These are phyloP conservation scores for Amblyraja radiata DNA, from an alignment of 2,797 vertebrate genomes.

Conservation along the genomic window DNA sequence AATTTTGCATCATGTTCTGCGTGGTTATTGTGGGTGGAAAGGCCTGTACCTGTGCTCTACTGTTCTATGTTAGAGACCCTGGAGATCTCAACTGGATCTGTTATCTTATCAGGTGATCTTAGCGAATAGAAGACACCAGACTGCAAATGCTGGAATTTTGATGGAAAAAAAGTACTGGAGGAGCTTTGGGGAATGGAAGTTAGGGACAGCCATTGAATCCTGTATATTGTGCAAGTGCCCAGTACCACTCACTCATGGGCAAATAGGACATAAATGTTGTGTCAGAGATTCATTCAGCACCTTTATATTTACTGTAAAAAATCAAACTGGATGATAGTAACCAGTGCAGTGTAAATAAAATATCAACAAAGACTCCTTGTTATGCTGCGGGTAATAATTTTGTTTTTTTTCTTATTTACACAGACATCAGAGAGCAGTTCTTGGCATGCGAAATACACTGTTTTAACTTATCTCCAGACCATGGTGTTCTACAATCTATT, in stretches of 20 bases:
- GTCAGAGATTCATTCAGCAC: neutral
- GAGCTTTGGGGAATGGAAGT: no score
- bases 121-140: no score
- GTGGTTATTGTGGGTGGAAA: no score
- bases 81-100: no score
- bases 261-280: neutral
- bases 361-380: neutral
- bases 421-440: constrained; percentile 90
- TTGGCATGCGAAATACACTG: constrained; percentile 91
- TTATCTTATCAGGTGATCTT: no score
- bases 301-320: neutral
- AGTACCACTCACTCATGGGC: neutral
- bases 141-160: no score
- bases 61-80: no score
- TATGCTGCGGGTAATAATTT: neutral
- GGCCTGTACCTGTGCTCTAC: no score
- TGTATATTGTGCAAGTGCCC: neutral
- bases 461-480: constrained; percentile 93
- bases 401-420: constrained; percentile 42
- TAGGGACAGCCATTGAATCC: neutral
- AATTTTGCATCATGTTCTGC: no score
- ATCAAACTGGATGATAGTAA: neutral
- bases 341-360: neutral
- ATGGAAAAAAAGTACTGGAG: no score
- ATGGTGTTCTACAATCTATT: constrained; percentile 99